A percentile compares a stretch with the other conserved stretches of the same genome.
Conservation (phyloP, 2,888 invertebrate species). For the Hyposoter dolosus region DNA sequence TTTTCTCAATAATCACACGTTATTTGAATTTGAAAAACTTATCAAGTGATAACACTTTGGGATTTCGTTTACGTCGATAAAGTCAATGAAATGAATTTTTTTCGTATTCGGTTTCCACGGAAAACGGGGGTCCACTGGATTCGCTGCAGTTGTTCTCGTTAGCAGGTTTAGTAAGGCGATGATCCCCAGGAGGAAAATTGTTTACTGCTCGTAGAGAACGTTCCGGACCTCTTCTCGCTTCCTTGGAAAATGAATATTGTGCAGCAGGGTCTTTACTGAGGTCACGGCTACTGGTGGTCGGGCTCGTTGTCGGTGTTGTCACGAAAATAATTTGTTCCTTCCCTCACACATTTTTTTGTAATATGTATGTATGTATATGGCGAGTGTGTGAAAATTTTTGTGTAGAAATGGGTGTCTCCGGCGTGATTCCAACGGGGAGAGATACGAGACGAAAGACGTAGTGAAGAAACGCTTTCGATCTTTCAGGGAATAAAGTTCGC, state of each 20-base stretch:
- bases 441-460: conserved; percentile 5
- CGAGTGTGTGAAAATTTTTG: conserved; percentile 9
- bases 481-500: background rate
- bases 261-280: background rate
- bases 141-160: conserved; percentile 7
- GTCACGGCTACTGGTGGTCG: conserved; percentile 2
- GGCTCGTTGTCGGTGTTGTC: conserved; percentile 17
- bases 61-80: conserved; percentile 31
- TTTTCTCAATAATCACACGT: conserved; percentile 5
- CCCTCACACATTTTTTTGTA: background rate
- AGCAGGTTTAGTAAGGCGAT: background rate
- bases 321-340: background rate
- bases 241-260: conserved; percentile 33
- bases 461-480: conserved; percentile 4
- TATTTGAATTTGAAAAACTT: conserved; percentile 58
- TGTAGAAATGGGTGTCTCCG: background rate
- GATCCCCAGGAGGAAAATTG: background rate
- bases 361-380: conserved; percentile 21
- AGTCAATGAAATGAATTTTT: conserved; percentile 57
- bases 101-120: conserved; percentile 31
- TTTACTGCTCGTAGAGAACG: background rate
- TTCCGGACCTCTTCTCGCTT: background rate
- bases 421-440: background rate
- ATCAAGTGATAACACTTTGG: conserved; percentile 53
- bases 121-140: conserved; percentile 39